These are phyloP conservation scores for Eurypyga helias DNA, from an alignment of 2,113 vertebrate genomes.

Conservation along the genomic window DNA sequence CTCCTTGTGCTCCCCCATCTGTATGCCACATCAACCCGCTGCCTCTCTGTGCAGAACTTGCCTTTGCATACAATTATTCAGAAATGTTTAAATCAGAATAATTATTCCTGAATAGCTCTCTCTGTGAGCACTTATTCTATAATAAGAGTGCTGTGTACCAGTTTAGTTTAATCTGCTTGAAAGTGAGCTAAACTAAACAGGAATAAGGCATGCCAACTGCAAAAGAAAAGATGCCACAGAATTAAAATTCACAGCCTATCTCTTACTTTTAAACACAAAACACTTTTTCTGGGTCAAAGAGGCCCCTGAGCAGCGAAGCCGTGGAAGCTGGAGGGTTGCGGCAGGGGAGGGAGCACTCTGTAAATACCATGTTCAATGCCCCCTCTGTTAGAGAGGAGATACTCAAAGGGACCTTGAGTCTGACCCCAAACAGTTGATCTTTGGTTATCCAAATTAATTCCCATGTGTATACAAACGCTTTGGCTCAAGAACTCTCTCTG, in stretches of 20 bases:
- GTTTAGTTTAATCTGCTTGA: constrained; percentile 65
- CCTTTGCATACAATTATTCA: constrained; percentile 33
- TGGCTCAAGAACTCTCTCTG: not conserved
- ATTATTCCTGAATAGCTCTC: constrained; percentile 61
- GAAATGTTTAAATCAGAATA: constrained; percentile 68
- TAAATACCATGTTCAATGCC: not conserved
- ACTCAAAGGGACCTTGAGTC: not conserved
- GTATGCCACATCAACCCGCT: not conserved
- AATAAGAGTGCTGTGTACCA: constrained; percentile 60
- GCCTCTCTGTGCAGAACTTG: constrained; percentile 6
- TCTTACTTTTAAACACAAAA: constrained; percentile 34
- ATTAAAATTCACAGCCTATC: constrained; percentile 39
- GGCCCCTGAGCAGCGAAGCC: not conserved
- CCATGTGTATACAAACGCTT: not conserved
- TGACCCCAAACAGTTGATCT: not conserved
- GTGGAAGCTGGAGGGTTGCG: not conserved
- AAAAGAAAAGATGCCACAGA: constrained; percentile 1
- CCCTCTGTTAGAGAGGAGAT: not conserved
- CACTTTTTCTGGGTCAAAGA: constrained; percentile 34
- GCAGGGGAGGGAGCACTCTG: not conserved
- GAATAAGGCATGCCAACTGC: constrained; percentile 18
- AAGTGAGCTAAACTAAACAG: constrained; percentile 63
- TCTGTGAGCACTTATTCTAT: constrained; percentile 54
- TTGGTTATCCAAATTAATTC: not conserved
- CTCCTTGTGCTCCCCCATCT: constrained; percentile 20